A percentile compares a stretch with the other conserved stretches of the same genome.
phyloP scores from a whole-genome alignment of 2,113 vertebrate genomes.

The Takifugu bimaculatus region DNA sequence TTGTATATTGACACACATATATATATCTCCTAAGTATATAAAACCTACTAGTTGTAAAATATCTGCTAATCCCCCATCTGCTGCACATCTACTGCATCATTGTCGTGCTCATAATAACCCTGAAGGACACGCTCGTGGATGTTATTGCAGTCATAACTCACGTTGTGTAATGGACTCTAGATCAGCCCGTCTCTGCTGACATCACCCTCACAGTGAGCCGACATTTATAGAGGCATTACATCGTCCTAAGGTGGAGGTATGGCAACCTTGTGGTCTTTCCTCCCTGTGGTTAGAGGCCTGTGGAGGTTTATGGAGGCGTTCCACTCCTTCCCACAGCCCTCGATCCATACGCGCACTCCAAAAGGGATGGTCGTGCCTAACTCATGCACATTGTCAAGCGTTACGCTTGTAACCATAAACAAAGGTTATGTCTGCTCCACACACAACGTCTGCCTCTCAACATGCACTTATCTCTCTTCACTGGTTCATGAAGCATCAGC shows the following conservation, averaged over 20 bases:
- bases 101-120: slow-evolving; percentile 50
- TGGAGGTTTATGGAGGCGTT: slow-evolving; percentile 25
- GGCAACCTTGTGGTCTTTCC: slow-evolving; percentile 53
- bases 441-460: slow-evolving; percentile 12
- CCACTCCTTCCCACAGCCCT: slow-evolving; percentile 23
- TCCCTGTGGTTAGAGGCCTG: slow-evolving; percentile 30
- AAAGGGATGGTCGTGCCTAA: slow-evolving; percentile 51
- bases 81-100: slow-evolving; percentile 38
- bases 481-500: not conserved
- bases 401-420: slow-evolving; percentile 62
- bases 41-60: slow-evolving; percentile 27
- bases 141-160: slow-evolving; percentile 55
- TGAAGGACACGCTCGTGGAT: slow-evolving; percentile 54
- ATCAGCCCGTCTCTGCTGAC: slow-evolving; percentile 6
- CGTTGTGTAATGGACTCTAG: slow-evolving; percentile 43
- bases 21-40: not conserved
- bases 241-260: slow-evolving; percentile 22
- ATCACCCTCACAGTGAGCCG: slow-evolving; percentile 13
- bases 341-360: slow-evolving; percentile 50
- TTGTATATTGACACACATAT: not conserved
- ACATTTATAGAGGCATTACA: slow-evolving; percentile 32
- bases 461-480: slow-evolving; percentile 26
- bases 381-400: slow-evolving; percentile 61
- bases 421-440: slow-evolving; percentile 46
- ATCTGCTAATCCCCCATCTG: slow-evolving; percentile 27